These are phyloP conservation scores for Pseudomyrmex pallidus DNA, from an alignment of 1,140 invertebrate species.

Conservation along the genomic window DNA sequence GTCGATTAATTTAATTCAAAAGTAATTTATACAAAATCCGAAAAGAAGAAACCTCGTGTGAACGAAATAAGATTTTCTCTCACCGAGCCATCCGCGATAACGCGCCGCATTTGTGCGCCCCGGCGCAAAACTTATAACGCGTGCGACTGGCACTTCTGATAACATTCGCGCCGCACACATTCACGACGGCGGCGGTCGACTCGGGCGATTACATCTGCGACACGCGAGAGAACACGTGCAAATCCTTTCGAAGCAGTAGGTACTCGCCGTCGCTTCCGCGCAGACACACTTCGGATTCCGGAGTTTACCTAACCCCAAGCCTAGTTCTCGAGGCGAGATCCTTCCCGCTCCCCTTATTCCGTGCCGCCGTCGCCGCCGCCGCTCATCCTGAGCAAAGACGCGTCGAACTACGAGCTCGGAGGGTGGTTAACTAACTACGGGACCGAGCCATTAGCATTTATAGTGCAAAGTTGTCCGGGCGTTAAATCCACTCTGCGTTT, in stretches of 20 bases:
- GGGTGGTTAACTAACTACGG: constrained; percentile 66
- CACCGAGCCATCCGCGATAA: background rate
- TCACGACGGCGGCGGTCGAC: constrained; percentile 21
- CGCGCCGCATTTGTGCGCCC: background rate
- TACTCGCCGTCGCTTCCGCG: background rate
- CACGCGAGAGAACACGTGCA: constrained; percentile 53
- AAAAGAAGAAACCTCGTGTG: background rate
- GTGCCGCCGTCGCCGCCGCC: background rate
- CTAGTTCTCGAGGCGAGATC: constrained; percentile 45
- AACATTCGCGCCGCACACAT: constrained; percentile 19
- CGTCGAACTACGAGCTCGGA: constrained; percentile 60
- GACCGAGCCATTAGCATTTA: constrained; percentile 74
- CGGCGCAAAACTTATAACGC: background rate
- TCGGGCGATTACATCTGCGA: constrained; percentile 45
- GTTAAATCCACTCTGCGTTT: constrained; percentile 71
- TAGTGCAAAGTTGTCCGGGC: constrained; percentile 74
- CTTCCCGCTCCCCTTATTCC: background rate
- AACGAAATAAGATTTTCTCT: background rate
- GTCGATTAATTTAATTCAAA: background rate
- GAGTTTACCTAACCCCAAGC: constrained; percentile 52
- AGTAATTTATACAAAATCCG: background rate
- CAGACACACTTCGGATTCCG: constrained; percentile 64
- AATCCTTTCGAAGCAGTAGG: constrained; percentile 28
- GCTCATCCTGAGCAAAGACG: constrained; percentile 56
- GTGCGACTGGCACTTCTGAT: constrained; percentile 16